These are phyloP conservation scores for Mareca strepera DNA, from an alignment of 2,797 vertebrate species.

Conservation along the genomic window DNA sequence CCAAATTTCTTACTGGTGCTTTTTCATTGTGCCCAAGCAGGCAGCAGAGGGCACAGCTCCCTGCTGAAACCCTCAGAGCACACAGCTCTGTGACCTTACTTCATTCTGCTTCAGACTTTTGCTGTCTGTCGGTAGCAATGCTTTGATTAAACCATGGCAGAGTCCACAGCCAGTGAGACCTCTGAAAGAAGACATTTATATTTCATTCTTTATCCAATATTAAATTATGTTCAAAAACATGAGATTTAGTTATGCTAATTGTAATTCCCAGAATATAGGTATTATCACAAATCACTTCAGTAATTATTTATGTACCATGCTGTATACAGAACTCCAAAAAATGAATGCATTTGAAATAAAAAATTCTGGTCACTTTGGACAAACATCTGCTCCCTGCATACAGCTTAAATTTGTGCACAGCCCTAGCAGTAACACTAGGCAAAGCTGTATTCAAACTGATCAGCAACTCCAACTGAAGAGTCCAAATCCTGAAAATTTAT, in stretches of 20 bases:
- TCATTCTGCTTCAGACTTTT: not conserved
- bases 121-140: fast-evolving
- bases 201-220: not conserved
- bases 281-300: not conserved
- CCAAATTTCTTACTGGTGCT: not conserved
- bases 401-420: not conserved
- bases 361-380: not conserved
- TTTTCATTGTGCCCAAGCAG: not conserved
- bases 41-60: slow-evolving; percentile 65
- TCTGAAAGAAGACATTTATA: not conserved
- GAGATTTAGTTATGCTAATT: not conserved
- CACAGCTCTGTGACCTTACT: too few species aligned
- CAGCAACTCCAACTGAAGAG: not conserved
- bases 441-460: not conserved
- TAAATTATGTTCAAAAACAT: not conserved
- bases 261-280: not conserved
- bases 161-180: not conserved
- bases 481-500: not conserved
- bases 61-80: not conserved
- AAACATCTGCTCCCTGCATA: not conserved
- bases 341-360: not conserved
- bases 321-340: not conserved
- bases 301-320: not conserved
- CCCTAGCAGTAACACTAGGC: not conserved
- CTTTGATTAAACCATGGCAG: not conserved